phyloP scores from a whole-genome alignment of 2,113 vertebrate genomes.

The Paradoxurus hermaphroditus region DNA sequence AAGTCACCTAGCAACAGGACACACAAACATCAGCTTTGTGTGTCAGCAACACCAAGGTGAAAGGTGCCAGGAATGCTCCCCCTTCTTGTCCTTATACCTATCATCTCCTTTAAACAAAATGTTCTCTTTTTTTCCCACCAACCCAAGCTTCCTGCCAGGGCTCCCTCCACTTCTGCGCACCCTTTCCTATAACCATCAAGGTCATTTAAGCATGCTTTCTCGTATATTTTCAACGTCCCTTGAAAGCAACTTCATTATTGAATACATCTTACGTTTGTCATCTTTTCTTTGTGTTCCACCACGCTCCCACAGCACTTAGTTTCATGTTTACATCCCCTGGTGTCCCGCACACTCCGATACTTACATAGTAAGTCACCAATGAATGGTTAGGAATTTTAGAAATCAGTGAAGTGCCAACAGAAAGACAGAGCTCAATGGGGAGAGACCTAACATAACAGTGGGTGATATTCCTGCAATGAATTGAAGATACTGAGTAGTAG shows the following conservation, averaged over 20 bases:
- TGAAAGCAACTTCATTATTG: not conserved
- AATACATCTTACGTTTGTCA: not conserved
- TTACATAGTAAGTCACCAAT: not conserved
- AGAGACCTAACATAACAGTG: not conserved
- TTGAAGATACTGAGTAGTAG: not conserved
- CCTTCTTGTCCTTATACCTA: fast-evolving
- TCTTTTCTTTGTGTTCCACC: not conserved
- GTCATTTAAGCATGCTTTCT: not conserved
- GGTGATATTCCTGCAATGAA: not conserved
- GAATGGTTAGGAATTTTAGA: not conserved
- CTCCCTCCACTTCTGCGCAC: not conserved
- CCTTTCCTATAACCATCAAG: not conserved
- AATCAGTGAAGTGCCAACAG: not conserved
- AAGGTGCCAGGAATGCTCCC: fast-evolving
- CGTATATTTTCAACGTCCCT: not conserved
- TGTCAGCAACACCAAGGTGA: not conserved
- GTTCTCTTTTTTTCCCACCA: not conserved
- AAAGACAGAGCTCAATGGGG: not conserved
- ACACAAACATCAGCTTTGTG: fast-evolving
- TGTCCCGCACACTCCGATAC: not conserved
- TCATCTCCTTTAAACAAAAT: not conserved
- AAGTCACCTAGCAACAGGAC: fast-evolving
- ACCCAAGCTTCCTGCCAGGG: not conserved
- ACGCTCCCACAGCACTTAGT: not conserved
- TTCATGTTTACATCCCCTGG: not conserved